Conservation (phyloP, 2,888 invertebrate species). For the Rhyacophila evoluta region DNA sequence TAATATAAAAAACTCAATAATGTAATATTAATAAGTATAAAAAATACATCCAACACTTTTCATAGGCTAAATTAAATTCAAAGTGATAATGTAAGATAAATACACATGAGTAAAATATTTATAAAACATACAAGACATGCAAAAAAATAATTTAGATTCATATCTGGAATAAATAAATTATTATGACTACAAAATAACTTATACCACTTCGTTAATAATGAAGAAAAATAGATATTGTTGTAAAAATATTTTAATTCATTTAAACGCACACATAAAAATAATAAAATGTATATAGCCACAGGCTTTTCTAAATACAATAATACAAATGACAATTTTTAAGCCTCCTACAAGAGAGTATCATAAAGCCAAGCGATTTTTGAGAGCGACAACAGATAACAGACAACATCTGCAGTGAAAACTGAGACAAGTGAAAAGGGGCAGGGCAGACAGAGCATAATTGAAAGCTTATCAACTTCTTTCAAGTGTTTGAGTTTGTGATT, state of each 20-base stretch:
- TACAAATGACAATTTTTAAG: conserved; percentile 2
- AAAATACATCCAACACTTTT: too few relatives aligned
- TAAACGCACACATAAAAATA: not conserved
- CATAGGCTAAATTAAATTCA: too few relatives aligned
- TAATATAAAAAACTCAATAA: too few relatives aligned
- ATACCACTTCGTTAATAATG: too few relatives aligned
- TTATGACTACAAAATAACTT: too few relatives aligned
- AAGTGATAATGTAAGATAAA: too few relatives aligned
- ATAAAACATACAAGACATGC: too few relatives aligned
- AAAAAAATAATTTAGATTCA: too few relatives aligned
- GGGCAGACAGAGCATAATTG: conserved; percentile 50
- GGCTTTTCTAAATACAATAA: conserved; percentile 25
- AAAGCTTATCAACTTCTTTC: conserved; percentile 14
- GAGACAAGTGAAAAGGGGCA: conserved; percentile 52
- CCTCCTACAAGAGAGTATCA: conserved; percentile 31
- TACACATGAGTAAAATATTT: too few relatives aligned
- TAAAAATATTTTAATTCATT: not conserved
- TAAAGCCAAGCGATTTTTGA: conserved; percentile 43
- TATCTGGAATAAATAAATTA: too few relatives aligned
- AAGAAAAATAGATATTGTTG: not conserved
- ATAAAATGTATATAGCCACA: not conserved
- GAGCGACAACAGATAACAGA: conserved; percentile 28
- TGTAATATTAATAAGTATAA: too few relatives aligned
- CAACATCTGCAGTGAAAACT: conserved; percentile 36
- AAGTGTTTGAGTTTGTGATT: conserved; percentile 9